Conservation (phyloP, 2,888 invertebrate species). For the Napeogenes inachia region DNA sequence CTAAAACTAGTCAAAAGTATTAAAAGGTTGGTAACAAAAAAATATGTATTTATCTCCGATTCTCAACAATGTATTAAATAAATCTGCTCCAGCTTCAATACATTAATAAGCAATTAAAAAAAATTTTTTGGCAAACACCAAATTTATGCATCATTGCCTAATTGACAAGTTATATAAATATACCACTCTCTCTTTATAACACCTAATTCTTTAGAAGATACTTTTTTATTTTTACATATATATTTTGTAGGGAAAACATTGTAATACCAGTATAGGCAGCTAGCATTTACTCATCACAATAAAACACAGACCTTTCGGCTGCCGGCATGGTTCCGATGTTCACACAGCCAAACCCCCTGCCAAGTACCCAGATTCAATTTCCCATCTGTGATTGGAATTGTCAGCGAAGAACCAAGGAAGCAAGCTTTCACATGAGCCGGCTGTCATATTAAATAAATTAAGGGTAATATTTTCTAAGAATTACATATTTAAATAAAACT, state of each 20-base stretch:
- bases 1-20: too few species aligned
- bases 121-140: not conserved
- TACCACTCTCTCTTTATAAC: too few species aligned
- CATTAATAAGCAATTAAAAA: not conserved
- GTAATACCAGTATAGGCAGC: not conserved
- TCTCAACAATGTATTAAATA: too few species aligned
- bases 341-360: conserved; percentile 99
- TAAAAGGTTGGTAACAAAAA: too few species aligned
- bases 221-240: too few species aligned
- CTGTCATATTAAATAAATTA: conserved; percentile 69
- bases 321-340: conserved; percentile 97
- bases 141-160: too few species aligned
- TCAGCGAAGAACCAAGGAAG: conserved; percentile 95
- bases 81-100: not conserved
- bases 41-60: too few species aligned
- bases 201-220: too few species aligned
- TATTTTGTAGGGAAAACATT: not conserved
- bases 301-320: conserved; percentile 82
- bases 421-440: conserved; percentile 98
- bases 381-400: conserved; percentile 97
- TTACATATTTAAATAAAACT: not conserved
- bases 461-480: not conserved
- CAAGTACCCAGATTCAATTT: conserved; percentile 96
- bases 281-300: not conserved
- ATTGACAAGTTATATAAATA: too few species aligned